A percentile compares a stretch with the other conserved stretches of the same genome.
These are phyloP conservation scores for Prunella fulvescens DNA, from an alignment of 2,113 vertebrate species.

Conservation along the genomic window DNA sequence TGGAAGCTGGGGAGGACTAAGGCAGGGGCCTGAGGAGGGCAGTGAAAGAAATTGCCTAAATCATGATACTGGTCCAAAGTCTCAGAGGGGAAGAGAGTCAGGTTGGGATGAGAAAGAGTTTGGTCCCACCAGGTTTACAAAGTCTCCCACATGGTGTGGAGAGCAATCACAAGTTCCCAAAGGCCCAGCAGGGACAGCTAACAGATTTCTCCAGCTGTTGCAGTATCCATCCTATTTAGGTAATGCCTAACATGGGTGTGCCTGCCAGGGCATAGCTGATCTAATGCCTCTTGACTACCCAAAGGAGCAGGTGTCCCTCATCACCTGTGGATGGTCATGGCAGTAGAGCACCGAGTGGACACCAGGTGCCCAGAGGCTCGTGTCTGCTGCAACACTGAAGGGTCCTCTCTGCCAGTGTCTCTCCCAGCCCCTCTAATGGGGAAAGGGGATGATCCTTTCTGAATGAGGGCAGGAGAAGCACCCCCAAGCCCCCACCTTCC, in stretches of 20 bases:
- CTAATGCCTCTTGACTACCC: not conserved
- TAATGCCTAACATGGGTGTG: not conserved
- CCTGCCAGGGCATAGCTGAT: not conserved
- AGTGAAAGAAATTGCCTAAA: not conserved
- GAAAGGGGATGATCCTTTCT: not conserved
- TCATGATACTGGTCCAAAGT: not conserved
- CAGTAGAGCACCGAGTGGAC: not conserved
- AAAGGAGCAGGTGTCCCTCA: not conserved
- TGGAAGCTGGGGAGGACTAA: fast-evolving
- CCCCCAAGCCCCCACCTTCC: not conserved
- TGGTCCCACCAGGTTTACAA: not conserved
- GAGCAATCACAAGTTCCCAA: not conserved
- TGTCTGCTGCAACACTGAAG: not conserved
- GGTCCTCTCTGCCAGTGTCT: not conserved
- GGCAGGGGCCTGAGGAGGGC: not conserved
- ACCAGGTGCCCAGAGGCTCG: fast-evolving
- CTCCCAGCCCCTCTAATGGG: fast-evolving
- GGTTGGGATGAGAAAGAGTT: fast-evolving
- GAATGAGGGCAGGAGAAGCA: not conserved
- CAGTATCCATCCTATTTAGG: not conserved
- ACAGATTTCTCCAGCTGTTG: not conserved
- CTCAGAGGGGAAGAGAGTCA: not conserved
- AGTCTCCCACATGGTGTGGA: not conserved
- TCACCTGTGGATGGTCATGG: not conserved
- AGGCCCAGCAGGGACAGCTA: not conserved